A percentile compares a stretch with the other conserved stretches of the same genome.
Conservation (phyloP, 1,140 invertebrate species). For the Drosophila eugracilis region DNA sequence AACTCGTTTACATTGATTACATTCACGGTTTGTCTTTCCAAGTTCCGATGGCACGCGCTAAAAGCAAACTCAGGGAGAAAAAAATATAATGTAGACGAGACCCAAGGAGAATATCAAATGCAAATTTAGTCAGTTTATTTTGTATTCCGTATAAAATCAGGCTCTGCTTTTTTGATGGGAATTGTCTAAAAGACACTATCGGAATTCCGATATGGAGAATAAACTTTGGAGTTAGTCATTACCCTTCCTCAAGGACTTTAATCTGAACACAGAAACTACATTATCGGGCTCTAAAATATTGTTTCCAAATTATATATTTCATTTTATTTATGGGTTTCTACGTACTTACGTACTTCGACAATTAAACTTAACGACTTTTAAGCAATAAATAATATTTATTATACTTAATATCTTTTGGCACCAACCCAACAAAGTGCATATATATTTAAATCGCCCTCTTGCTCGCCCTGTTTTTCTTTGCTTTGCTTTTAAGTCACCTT, state of each 20-base stretch:
- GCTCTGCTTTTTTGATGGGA: conserved; percentile 7
- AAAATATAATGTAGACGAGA: conserved; percentile 6
- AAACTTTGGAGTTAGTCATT: not conserved
- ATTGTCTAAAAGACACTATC: not conserved
- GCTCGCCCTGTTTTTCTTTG: not conserved
- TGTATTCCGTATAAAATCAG: conserved; percentile 40
- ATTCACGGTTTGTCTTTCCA: conserved; percentile 27
- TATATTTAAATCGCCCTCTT: not conserved
- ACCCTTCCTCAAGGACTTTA: too few species aligned
- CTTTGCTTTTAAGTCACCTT: conserved; percentile 1
- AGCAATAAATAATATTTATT: not conserved
- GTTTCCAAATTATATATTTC: too few species aligned
- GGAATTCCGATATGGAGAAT: conserved; percentile 16
- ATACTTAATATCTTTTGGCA: conserved; percentile 1
- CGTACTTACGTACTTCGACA: not conserved
- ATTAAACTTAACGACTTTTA: too few species aligned
- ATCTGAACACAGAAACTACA: not conserved
- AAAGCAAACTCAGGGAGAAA: not conserved
- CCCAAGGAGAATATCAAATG: conserved; percentile 30
- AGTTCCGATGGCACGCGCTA: conserved; percentile 59
- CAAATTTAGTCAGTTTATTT: conserved; percentile 50
- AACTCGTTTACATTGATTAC: conserved; percentile 56
- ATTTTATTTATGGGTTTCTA: not conserved
- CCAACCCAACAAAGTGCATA: not conserved
- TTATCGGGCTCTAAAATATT: not conserved